Base-by-base conservation (phyloP, 2,113 vertebrate genomes). In the Jacana jacana region DNA sequence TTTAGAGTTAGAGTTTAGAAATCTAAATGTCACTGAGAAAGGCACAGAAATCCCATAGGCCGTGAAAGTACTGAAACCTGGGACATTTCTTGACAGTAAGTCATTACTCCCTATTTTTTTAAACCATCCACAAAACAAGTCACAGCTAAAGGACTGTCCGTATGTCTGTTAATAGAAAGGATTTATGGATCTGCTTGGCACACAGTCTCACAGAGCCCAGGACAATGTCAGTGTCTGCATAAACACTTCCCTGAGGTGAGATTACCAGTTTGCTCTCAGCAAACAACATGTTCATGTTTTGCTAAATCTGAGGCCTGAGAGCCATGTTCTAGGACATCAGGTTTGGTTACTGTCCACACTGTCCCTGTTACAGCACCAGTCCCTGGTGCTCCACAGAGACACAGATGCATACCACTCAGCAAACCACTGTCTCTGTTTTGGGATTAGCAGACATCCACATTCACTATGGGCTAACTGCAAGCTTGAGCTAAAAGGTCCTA, bases 241-340 rank as follows among this genome's bases (percentile, higher is more conserved):
- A 31, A 79, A 73, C 7, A 22, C 60, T 42, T 31, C 44, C 54
- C 71, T 11, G 18, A 63, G 33, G 30, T 17, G 30, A 23, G 33
- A 19, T 69, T 33, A 52, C 13, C 30, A 37, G 22, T 23, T 52
- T 46, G 33, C 30, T 92, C 71, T 27, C 25, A 48, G 17, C 4
- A 40, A 44, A 57, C 5, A 13, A 4, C 0, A 0, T 8, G 12
- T 12, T 55, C 31, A 10, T n/a, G 7, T 40, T 82, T 63, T 68
- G n/a, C 60, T 68, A 63, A 78, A 58, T 33, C 37, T 22, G n/a
- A 73, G 25, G 17, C 30, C 28, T 5, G 2, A 16, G 8, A 40
- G 42, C 39, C 30, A 31, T 7, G 4, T 46, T 37, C 49, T 22
- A 52, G 37, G 54, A 51, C 5, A 17, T 10, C 33, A 57, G 58